Evolutionary conservation across 2,797 vertebrate species (phyloP).

Genomic region (Rhodeus uyekii): DNA sequence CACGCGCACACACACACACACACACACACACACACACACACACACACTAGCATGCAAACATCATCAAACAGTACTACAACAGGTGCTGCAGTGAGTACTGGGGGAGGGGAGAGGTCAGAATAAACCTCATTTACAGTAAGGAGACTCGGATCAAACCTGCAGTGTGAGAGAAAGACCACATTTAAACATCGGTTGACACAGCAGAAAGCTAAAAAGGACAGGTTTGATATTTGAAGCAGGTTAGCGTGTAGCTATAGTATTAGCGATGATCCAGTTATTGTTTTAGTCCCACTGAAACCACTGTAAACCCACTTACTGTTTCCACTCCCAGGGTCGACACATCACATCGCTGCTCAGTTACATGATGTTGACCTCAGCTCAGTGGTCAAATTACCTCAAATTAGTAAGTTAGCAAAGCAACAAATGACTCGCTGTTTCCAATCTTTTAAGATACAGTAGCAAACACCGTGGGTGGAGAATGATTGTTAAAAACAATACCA

Average conservation of each 20-base stretch:
- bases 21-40: not conserved
- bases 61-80: constrained; percentile 25
- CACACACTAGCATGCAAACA: not conserved
- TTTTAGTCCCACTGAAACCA: not conserved
- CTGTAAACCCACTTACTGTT: not conserved
- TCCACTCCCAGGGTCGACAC: not conserved
- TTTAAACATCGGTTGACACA: not conserved
- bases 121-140: constrained; percentile 20
- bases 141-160: not conserved
- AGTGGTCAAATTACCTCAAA: not conserved
- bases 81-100: constrained; percentile 18
- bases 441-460: not conserved
- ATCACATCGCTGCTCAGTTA: not conserved
- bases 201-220: not conserved
- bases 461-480: not conserved
- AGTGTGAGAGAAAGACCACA: constrained; percentile 11
- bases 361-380: not conserved
- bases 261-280: no score
- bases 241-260: not conserved
- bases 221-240: not conserved
- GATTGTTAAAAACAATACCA: not conserved
- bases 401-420: no score
- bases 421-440: not conserved
- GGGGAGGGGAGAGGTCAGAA: constrained; percentile 18
- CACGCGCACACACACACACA: not conserved